Evolutionary conservation across 2,113 vertebrate genomes (phyloP), one percentile per base, ranked within the genome.

Genomic region (Burhinus oedicnemus): DNA sequence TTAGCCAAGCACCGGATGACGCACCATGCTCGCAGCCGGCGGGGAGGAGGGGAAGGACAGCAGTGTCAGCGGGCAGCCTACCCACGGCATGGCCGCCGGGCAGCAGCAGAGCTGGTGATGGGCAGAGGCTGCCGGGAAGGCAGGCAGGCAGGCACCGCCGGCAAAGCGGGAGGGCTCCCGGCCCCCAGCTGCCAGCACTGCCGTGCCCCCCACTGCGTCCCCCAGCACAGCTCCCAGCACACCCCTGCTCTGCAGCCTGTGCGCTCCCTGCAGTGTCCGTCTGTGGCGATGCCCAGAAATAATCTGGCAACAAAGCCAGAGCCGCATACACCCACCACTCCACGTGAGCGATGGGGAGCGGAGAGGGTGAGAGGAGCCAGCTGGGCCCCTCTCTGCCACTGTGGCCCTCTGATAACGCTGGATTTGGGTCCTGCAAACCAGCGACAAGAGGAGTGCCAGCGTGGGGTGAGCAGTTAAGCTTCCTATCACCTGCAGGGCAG

Each of bases 271-370:
- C 91, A 9, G 94, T 22, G 79, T 47, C 96, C 44, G 44, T 68
- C 96, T 91, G 87, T 3, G 62, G 85, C 22, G 1, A 4, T 96
- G 93, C 93, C 95, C 96, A 95, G 93, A 86, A 90, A 95, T 86
- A 69, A 89, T 87, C 93, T 92, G 96, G 85, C 93, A 88, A 87
- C 60, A 1, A 5, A 65, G 92, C 85, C 77, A 4, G 91, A 77
- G 80, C 80, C 21, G 0, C 51, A 8, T 94, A 88, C 93, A 85
- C 95, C 90, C 85, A 58, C 83, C 1, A 5, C 94, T 95, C 89
- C 64, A 21, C 36, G 58, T 86, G 89, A 97, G 90, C 20, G 5
- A 57, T 76, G 96, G 88, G 71, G 87, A 94, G 85, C 21, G 12
- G 19, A 51, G 74, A 64, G 84, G 71, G 42, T 2, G 18, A 61